These are phyloP conservation scores for Cervus canadensis DNA, from an alignment of 2,113 vertebrate species.

Conservation along the genomic window DNA sequence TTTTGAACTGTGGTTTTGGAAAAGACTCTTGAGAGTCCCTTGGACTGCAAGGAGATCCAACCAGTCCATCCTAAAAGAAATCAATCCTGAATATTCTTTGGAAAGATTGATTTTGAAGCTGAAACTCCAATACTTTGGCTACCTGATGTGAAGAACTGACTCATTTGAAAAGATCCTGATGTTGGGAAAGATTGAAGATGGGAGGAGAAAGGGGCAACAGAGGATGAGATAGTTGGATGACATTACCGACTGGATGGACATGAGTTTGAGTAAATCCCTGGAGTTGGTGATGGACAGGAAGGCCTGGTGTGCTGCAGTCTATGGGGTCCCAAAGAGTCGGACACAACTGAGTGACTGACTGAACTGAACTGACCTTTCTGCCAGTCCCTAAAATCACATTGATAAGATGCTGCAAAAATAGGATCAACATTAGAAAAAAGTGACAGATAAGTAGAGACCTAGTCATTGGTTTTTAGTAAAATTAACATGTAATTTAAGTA, in stretches of 20 bases:
- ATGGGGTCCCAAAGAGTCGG: rapidly evolving
- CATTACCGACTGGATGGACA: neutral
- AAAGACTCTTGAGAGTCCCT: neutral
- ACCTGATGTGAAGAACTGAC: neutral
- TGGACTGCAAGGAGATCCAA: neutral
- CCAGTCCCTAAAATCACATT: neutral
- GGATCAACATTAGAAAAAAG: conserved; percentile 21
- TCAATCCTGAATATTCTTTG: neutral
- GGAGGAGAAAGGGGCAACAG: neutral
- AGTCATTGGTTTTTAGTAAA: conserved; percentile 23
- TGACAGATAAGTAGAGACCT: neutral
- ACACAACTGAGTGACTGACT: neutral
- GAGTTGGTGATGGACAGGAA: neutral
- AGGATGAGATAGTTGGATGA: neutral
- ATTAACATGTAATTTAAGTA: conserved; percentile 14
- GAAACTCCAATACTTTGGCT: neutral
- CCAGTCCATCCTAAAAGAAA: neutral
- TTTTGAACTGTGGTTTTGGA: neutral
- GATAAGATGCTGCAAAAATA: conserved; percentile 4
- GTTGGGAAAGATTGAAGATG: neutral
- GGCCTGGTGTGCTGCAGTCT: neutral
- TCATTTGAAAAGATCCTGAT: neutral
- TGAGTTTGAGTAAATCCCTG: neutral
- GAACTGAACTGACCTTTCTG: neutral
- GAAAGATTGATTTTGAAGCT: neutral